Percentiles rank a stretch among this genome's conserved stretches.
phyloP scores from a whole-genome alignment of 2,888 invertebrate species.

The Palloptera scutellata region DNA sequence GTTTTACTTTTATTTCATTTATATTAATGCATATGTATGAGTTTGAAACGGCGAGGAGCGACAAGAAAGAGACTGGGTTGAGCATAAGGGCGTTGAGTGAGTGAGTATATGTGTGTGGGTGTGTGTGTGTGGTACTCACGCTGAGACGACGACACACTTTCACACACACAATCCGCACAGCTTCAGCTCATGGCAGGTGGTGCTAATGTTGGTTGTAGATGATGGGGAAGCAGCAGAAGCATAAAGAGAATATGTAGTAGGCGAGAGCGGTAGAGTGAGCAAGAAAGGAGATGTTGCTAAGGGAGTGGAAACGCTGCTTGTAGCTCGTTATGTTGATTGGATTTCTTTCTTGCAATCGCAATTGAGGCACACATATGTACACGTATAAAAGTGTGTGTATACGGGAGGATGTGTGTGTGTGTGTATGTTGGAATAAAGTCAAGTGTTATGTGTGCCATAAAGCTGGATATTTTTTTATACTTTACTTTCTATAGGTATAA shows the following conservation, averaged over 20 bases:
- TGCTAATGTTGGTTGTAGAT: conserved; percentile 3
- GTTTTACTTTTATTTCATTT: conserved; percentile 56
- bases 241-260: not conserved
- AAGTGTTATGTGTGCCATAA: conserved; percentile 47
- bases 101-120: conserved; percentile 18
- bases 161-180: conserved; percentile 20
- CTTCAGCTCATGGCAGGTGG: conserved; percentile 34
- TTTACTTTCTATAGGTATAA: conserved; percentile 27
- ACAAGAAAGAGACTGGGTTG: no score
- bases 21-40: conserved; percentile 22
- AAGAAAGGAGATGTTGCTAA: not conserved
- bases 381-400: not conserved
- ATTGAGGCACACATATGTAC: conserved; percentile 26
- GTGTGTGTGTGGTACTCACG: conserved; percentile 36
- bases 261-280: not conserved
- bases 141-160: conserved; percentile 54
- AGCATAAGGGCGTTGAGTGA: not conserved
- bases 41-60: not conserved
- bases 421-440: conserved; percentile 25
- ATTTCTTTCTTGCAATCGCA: conserved; percentile 41
- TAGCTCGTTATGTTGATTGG: conserved; percentile 58
- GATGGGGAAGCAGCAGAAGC: not conserved
- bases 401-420: conserved; percentile 9
- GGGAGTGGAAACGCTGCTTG: conserved; percentile 45
- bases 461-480: conserved; percentile 39